phyloP scores from a whole-genome alignment of 2,113 vertebrate genomes.

The Orycteropus afer region DNA sequence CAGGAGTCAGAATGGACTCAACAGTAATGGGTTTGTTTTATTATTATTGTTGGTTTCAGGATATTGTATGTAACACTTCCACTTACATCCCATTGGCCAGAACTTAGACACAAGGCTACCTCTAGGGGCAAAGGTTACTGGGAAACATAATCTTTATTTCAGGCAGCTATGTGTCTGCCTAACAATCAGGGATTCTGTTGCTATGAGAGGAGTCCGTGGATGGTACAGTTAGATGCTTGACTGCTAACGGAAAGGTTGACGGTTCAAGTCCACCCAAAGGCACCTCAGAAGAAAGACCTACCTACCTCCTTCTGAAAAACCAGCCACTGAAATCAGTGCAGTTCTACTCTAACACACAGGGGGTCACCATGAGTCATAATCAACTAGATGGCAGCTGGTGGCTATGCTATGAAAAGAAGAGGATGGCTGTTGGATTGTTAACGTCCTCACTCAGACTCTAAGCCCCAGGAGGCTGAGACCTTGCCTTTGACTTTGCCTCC shows the following conservation, averaged over 20 bases:
- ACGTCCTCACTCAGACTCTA: background rate
- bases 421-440: background rate
- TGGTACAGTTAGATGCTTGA: background rate
- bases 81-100: background rate
- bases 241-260: background rate
- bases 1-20: background rate
- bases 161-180: fast-evolving
- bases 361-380: no score
- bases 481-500: background rate
- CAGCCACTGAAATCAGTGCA: background rate
- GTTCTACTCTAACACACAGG: background rate
- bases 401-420: background rate
- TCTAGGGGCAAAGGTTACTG: background rate
- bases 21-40: background rate
- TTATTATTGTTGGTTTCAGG: background rate
- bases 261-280: background rate
- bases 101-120: background rate
- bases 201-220: background rate
- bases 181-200: background rate
- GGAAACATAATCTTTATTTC: constrained; percentile 32
- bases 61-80: background rate
- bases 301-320: background rate
- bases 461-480: background rate
- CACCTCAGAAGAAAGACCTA: background rate
- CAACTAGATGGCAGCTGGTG: no score